Percentiles rank a stretch among this genome's conserved stretches.
Evolutionary conservation across 2,888 invertebrate genomes (phyloP).

Genomic region (Clanis bilineata): DNA sequence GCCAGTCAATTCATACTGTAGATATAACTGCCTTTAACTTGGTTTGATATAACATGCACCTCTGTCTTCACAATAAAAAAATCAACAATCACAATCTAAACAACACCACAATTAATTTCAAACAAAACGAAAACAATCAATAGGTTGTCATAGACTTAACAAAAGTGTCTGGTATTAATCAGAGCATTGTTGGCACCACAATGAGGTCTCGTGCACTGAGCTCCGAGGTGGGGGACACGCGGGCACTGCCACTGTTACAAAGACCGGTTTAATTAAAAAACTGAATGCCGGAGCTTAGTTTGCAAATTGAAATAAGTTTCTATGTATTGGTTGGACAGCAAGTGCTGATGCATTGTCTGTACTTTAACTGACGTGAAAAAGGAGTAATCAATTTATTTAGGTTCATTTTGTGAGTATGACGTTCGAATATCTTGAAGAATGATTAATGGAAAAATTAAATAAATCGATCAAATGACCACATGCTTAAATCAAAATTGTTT

Average conservation of each 20-base stretch:
- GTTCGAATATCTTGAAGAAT: too few species aligned
- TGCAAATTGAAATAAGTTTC: background rate
- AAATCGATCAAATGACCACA: too few species aligned
- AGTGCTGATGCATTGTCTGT: background rate
- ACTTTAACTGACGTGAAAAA: too few species aligned
- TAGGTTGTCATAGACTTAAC: conserved; percentile 30
- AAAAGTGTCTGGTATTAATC: conserved; percentile 39
- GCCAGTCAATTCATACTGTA: too few species aligned
- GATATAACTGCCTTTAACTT: too few species aligned
- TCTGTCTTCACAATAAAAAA: background rate
- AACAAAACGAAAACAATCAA: conserved; percentile 16
- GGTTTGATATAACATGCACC: too few species aligned
- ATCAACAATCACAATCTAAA: background rate
- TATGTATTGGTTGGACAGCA: background rate
- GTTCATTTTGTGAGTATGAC: too few species aligned
- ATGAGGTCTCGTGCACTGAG: conserved; percentile 16
- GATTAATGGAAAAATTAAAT: too few species aligned
- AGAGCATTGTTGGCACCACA: conserved; percentile 39
- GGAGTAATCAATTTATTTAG: too few species aligned
- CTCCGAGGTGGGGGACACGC: background rate
- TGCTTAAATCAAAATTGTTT: too few species aligned
- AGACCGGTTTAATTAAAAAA: conserved; percentile 5
- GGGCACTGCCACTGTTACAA: background rate
- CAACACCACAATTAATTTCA: background rate
- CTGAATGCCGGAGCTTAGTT: background rate